Evolutionary conservation across 1,140 invertebrate genomes (phyloP).

Genomic region (Macrostomum lignano): DNA sequence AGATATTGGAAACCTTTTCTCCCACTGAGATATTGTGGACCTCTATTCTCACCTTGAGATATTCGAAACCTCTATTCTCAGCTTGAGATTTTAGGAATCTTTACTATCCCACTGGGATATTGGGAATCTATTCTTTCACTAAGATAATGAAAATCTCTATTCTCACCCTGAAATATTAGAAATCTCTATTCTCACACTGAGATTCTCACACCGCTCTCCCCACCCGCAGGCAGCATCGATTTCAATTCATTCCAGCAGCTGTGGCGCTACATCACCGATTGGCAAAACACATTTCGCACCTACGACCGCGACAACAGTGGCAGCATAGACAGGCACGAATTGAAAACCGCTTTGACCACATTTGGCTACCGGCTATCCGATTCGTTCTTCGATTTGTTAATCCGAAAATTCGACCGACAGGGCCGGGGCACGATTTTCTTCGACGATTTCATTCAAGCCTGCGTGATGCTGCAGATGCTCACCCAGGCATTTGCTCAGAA

Average conservation of each 20-base stretch:
- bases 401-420: constrained; percentile 69
- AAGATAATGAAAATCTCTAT: no score
- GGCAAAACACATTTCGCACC: constrained; percentile 72
- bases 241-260: constrained; percentile 77
- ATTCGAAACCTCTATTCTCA: no score
- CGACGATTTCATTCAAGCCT: constrained; percentile 94
- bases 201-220: no score
- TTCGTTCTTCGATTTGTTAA: constrained; percentile 43
- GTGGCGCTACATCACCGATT: constrained; percentile 90
- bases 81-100: no score
- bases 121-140: no score
- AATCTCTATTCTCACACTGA: no score
- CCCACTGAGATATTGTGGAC: no score
- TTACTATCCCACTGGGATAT: no score
- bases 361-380: constrained; percentile 52
- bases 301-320: constrained; percentile 80
- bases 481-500: constrained; percentile 57
- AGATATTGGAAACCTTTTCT: no score
- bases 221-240: constrained; percentile 53
- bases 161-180: no score
- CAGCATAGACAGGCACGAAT: constrained; percentile 65
- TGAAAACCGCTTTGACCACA: constrained; percentile 55
- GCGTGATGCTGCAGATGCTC: constrained; percentile 56
- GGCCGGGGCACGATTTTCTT: constrained; percentile 68
- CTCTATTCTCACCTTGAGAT: no score